Percentiles rank a stretch among this genome's conserved stretches.
These are phyloP conservation scores for Caenorhabditis virilis DNA, from an alignment of 2,888 invertebrate genomes.

Conservation along the genomic window DNA sequence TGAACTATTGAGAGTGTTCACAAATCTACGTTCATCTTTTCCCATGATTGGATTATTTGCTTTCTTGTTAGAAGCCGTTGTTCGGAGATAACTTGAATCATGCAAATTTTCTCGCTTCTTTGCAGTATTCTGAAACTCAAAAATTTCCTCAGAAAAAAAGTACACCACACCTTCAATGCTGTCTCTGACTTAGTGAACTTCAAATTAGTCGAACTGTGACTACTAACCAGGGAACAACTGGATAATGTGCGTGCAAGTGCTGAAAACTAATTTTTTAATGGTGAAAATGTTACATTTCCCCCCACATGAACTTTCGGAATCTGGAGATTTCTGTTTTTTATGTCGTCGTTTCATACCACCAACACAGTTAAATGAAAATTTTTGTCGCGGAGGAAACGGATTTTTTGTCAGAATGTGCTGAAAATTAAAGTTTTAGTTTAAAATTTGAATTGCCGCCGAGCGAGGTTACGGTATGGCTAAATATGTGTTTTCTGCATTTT, in stretches of 20 bases:
- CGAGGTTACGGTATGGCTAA: neutral
- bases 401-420: constrained; percentile 24
- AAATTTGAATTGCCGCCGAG: neutral
- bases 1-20: constrained; percentile 19
- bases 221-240: too few relatives aligned
- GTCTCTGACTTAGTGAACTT: too few relatives aligned
- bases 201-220: too few relatives aligned
- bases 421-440: neutral
- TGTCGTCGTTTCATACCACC: neutral
- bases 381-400: constrained; percentile 26
- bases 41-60: too few relatives aligned
- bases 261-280: too few relatives aligned
- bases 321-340: neutral
- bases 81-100: too few relatives aligned
- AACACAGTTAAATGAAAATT: constrained; percentile 1
- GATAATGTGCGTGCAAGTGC: too few relatives aligned
- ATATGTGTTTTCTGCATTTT: neutral
- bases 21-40: constrained; percentile 20
- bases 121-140: neutral
- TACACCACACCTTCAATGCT: too few relatives aligned
- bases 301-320: too few relatives aligned
- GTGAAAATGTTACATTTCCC: too few relatives aligned
- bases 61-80: too few relatives aligned
- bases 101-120: neutral
- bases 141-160: too few relatives aligned